A percentile compares a stretch with the other conserved stretches of the same genome.
These are phyloP conservation scores for Montifringilla adamsi DNA, from an alignment of 2,113 vertebrate genomes.

Conservation along the genomic window DNA sequence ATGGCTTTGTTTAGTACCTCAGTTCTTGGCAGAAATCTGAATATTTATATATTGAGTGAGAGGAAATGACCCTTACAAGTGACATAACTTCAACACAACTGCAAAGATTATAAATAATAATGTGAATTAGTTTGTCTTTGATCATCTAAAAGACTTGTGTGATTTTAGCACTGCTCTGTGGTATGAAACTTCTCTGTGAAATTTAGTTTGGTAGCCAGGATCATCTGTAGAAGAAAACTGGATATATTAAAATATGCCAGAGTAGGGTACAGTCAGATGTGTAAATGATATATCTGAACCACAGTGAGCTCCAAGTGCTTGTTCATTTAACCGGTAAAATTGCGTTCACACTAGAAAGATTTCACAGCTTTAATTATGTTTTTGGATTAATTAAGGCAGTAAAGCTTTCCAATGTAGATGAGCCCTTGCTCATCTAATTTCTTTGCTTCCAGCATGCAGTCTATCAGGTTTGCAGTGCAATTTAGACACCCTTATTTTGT, in stretches of 20 bases:
- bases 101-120: background rate
- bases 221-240: background rate
- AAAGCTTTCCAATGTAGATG: background rate
- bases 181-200: background rate
- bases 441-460: background rate
- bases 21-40: background rate
- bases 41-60: background rate
- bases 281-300: background rate
- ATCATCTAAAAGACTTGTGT: background rate
- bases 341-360: slow-evolving; percentile 10
- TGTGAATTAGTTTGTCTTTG: background rate
- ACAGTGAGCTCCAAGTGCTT: background rate
- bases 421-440: background rate
- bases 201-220: background rate
- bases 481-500: background rate
- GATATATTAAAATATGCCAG: background rate
- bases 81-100: background rate
- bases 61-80: background rate
- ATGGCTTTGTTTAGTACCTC: background rate
- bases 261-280: background rate
- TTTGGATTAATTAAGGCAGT: slow-evolving; percentile 56
- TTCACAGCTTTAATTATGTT: slow-evolving; percentile 30
- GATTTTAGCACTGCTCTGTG: background rate
- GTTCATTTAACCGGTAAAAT: slow-evolving; percentile 16
- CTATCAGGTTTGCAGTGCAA: background rate